Conservation (phyloP, 2,797 vertebrate species). For the Trematomus bernacchii region DNA sequence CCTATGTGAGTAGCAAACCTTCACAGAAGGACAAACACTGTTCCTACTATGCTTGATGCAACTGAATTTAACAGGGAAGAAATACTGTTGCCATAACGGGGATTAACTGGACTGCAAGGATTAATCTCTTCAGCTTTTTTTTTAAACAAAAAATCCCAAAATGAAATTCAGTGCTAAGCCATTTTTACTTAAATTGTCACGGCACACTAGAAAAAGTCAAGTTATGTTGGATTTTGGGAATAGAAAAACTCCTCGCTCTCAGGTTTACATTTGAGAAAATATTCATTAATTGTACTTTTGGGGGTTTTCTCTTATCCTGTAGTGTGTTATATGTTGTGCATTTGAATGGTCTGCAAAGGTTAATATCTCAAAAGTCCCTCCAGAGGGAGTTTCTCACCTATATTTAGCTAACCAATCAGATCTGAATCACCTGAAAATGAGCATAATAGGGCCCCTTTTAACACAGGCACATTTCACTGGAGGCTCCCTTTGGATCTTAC, state of each 20-base stretch:
- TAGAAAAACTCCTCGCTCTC: not conserved
- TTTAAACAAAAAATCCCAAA: not conserved
- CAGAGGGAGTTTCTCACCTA: too few species aligned
- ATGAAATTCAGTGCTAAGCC: not conserved
- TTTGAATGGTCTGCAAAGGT: too few species aligned
- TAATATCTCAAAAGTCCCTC: too few species aligned
- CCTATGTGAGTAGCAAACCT: slow-evolving; percentile 87
- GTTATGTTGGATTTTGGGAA: not conserved
- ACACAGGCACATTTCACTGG: slow-evolving; percentile 1
- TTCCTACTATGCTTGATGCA: not conserved
- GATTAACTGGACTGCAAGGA: not conserved
- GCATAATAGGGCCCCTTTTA: too few species aligned
- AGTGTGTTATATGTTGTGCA: too few species aligned
- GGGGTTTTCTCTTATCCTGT: too few species aligned
- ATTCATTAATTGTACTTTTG: not conserved
- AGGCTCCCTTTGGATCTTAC: not conserved
- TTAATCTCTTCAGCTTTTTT: not conserved
- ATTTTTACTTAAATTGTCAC: slow-evolving; percentile 1
- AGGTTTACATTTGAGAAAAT: slow-evolving; percentile 6
- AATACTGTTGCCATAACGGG: not conserved
- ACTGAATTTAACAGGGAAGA: slow-evolving; percentile 14
- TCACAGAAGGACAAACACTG: slow-evolving; percentile 20
- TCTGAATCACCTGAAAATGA: too few species aligned
- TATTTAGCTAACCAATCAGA: too few species aligned
- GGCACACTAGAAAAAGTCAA: not conserved